phyloP scores from a whole-genome alignment of 2,797 vertebrate genomes.

The Centroberyx gerrardi region DNA sequence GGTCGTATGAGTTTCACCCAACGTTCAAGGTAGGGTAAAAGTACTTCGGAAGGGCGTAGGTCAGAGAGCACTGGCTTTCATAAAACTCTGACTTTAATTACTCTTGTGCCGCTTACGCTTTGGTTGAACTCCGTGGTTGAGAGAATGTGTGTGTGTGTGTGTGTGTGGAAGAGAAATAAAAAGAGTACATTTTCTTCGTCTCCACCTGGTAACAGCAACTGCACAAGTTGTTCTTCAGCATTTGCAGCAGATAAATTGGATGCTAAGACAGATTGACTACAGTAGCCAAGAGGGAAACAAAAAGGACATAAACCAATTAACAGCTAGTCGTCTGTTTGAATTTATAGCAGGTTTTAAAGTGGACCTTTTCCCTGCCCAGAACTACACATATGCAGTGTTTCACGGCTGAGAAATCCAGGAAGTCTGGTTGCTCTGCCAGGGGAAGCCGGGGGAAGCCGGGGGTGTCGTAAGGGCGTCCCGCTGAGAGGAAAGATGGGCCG shows the following conservation, averaged over 20 bases:
- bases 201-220: not conserved
- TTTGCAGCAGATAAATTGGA: constrained; percentile 19
- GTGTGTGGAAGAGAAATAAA: constrained; percentile 2
- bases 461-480: constrained; percentile 60
- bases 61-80: constrained; percentile 74
- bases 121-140: constrained; percentile 29
- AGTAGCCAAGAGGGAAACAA: constrained; percentile 67
- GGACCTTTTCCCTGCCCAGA: constrained; percentile 48
- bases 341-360: constrained; percentile 53
- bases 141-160: constrained; percentile 1
- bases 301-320: constrained; percentile 68
- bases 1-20: constrained; percentile 80
- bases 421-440: constrained; percentile 79
- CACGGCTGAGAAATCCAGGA: constrained; percentile 79
- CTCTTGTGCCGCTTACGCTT: constrained; percentile 55
- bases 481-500: constrained; percentile 79
- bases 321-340: constrained; percentile 40
- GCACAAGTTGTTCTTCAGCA: constrained; percentile 9
- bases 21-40: constrained; percentile 81
- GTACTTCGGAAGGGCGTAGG: constrained; percentile 76
- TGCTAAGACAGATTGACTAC: constrained; percentile 43
- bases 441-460: constrained; percentile 50
- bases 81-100: constrained; percentile 71
- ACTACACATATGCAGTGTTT: constrained; percentile 52
- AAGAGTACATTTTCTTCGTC: not conserved